Evolutionary conservation across 2,888 invertebrate genomes (phyloP).

Genomic region (Malacosoma neustria): DNA sequence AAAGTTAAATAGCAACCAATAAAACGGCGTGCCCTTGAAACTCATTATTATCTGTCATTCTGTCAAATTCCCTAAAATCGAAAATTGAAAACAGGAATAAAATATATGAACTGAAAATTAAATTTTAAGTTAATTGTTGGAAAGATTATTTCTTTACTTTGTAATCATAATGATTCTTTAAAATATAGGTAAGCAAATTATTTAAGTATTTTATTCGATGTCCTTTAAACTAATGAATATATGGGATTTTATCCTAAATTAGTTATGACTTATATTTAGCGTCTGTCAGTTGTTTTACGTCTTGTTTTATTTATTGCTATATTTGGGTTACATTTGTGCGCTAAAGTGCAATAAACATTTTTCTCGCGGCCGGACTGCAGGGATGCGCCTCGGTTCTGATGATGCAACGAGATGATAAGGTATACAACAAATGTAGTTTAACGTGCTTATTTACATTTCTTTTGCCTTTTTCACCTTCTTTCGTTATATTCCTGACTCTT

Average conservation of each 20-base stretch:
- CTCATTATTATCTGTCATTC: neutral
- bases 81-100: conserved; percentile 48
- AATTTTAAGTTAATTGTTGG: conserved; percentile 40
- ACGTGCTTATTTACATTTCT: conserved; percentile 15
- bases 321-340: conserved; percentile 22
- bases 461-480: conserved; percentile 16
- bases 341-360: conserved; percentile 31
- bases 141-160: conserved; percentile 30
- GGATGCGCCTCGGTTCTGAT: conserved; percentile 53
- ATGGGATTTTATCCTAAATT: conserved; percentile 9
- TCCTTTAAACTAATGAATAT: neutral
- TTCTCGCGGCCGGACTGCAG: conserved; percentile 52
- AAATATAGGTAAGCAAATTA: conserved; percentile 43
- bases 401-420: conserved; percentile 74
- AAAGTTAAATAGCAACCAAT: neutral
- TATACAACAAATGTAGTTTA: conserved; percentile 22
- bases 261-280: conserved; percentile 52
- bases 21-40: neutral
- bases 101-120: conserved; percentile 32
- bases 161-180: conserved; percentile 30
- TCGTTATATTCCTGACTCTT: conserved; percentile 8
- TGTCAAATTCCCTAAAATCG: conserved; percentile 14
- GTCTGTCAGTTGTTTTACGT: conserved; percentile 74
- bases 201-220: conserved; percentile 5
- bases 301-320: conserved; percentile 35